phyloP scores from a whole-genome alignment of 37 sponge, comb jelly and placozoan genomes.

The Beroe forskalii region DNA sequence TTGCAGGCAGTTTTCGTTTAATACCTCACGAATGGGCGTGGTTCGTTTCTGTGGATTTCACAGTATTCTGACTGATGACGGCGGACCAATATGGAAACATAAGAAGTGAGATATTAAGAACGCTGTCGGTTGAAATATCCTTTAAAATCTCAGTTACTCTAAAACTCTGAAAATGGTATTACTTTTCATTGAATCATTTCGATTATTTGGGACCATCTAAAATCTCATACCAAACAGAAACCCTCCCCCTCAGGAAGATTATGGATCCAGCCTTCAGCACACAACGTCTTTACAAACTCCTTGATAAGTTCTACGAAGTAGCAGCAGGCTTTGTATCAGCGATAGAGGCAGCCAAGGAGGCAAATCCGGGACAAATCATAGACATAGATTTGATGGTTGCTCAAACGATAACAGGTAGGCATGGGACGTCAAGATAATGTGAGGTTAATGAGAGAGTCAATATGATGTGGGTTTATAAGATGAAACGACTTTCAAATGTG shows the following conservation, averaged over 20 bases:
- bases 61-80: not conserved
- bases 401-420: not conserved
- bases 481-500: no score
- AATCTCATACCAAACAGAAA: no score
- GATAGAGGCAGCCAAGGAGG: not conserved
- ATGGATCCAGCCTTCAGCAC: constrained; percentile 44
- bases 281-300: not conserved
- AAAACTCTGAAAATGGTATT: no score
- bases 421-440: no score
- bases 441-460: no score
- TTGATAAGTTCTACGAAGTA: not conserved
- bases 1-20: constrained; percentile 1
- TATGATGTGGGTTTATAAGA: no score
- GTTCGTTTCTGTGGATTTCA: constrained; percentile 21
- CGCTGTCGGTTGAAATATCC: no score
- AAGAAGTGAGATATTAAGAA: constrained; percentile 32
- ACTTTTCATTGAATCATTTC: no score
- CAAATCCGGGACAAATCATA: not conserved
- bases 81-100: constrained; percentile 34
- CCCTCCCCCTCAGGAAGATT: constrained; percentile 2
- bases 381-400: not conserved
- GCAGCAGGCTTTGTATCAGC: not conserved
- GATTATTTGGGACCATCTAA: no score
- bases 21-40: not conserved
- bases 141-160: no score